Conservation (phyloP, 2,888 invertebrate genomes). For the Hyles lineata region DNA sequence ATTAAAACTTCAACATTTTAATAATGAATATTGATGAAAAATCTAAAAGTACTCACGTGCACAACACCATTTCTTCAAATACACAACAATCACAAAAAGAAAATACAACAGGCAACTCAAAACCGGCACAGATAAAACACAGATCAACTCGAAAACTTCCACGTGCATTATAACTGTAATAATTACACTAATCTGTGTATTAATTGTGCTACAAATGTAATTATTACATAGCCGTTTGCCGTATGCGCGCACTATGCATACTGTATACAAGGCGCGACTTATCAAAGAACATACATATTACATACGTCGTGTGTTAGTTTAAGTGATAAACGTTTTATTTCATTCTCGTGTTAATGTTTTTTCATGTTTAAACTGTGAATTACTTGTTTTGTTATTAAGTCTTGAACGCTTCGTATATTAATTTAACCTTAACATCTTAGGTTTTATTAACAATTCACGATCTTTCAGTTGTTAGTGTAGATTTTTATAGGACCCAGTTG, state of each 20-base stretch:
- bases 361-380: neutral
- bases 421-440: neutral
- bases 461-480: too few species aligned
- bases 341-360: conserved; percentile 1
- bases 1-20: too few species aligned
- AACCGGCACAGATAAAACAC: neutral
- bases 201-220: neutral
- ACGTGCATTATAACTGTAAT: neutral
- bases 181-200: too few species aligned
- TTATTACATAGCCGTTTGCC: neutral
- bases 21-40: neutral
- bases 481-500: too few species aligned
- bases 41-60: neutral
- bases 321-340: neutral
- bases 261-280: neutral
- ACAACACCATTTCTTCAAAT: neutral
- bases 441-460: too few species aligned
- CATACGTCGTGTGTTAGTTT: neutral
- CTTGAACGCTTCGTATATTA: neutral
- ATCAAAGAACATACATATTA: neutral
- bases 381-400: neutral
- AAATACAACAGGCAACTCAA: conserved; percentile 4
- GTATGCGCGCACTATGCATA: neutral
- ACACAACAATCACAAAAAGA: neutral
- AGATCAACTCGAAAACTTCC: neutral